Evolutionary conservation across 2,797 vertebrate species (phyloP).

Genomic region (Spinus pinus): DNA sequence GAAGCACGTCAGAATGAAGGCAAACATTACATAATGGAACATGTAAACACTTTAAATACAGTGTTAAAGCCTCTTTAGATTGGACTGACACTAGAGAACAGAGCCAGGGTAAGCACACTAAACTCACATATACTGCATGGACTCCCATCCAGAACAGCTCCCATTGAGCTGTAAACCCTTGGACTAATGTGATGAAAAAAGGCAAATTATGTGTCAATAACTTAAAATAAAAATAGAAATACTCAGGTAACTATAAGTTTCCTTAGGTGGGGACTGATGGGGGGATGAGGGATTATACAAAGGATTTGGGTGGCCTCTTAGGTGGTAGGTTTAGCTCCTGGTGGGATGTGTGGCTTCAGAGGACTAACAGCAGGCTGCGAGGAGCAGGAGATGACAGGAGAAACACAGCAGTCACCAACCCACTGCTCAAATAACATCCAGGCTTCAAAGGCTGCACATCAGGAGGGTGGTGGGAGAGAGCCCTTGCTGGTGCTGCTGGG

Average conservation of each 20-base stretch:
- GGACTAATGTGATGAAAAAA: not conserved
- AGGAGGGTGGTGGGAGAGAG: not conserved
- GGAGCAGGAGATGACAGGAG: not conserved
- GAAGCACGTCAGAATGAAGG: not conserved
- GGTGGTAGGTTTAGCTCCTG: not conserved
- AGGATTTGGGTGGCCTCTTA: not conserved
- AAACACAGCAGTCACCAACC: not conserved
- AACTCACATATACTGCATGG: not conserved
- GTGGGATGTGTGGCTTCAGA: not conserved
- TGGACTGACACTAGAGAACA: not conserved
- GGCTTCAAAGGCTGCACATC: not conserved
- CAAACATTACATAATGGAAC: conserved; percentile 2
- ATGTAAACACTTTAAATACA: not conserved
- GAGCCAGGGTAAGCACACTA: not conserved
- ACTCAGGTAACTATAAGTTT: not conserved
- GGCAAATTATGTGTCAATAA: not conserved
- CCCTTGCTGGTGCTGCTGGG: not conserved
- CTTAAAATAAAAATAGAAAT: not conserved
- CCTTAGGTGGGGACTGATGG: not conserved
- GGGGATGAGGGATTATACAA: not conserved
- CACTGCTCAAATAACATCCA: not conserved
- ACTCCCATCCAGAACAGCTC: not conserved
- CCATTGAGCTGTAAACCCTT: not conserved
- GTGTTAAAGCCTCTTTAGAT: not conserved
- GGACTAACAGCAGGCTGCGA: not conserved